Conservation (phyloP, 2,888 invertebrate species). For the Coelinius sp. region DNA sequence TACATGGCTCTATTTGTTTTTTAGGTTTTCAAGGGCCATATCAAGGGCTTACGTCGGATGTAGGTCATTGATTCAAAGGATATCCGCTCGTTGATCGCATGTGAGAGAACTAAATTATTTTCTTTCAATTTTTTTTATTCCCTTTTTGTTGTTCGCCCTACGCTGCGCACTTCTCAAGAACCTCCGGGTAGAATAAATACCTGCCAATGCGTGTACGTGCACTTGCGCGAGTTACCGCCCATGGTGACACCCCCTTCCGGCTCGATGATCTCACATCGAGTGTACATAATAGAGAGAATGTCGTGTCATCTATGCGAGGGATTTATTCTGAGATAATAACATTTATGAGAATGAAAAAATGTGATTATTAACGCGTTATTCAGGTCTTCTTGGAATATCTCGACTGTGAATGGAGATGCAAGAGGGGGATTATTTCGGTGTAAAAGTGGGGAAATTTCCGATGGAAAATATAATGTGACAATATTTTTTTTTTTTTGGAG, state of each 20-base stretch:
- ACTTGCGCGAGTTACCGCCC: slow-evolving; percentile 61
- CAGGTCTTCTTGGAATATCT: background rate
- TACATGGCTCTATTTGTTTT: background rate
- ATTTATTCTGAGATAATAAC: slow-evolving; percentile 8
- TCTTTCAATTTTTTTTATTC: background rate
- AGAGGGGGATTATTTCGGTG: background rate
- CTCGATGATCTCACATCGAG: slow-evolving; percentile 50
- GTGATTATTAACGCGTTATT: background rate
- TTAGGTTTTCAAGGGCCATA: background rate
- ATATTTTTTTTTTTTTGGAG: no score
- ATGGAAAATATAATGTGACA: background rate
- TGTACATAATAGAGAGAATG: slow-evolving; percentile 1
- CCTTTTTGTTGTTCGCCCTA: background rate
- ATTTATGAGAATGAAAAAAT: slow-evolving; percentile 4
- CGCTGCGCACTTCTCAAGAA: slow-evolving; percentile 27
- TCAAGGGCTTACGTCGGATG: slow-evolving; percentile 45
- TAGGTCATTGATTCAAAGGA: slow-evolving; percentile 66
- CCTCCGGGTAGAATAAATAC: slow-evolving; percentile 37
- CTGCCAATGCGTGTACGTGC: slow-evolving; percentile 57
- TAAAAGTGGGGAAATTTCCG: background rate
- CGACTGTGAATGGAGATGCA: background rate
- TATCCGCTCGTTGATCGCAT: slow-evolving; percentile 63
- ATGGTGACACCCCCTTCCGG: slow-evolving; percentile 66
- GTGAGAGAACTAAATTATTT: slow-evolving; percentile 1
- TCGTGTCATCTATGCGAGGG: background rate